These are phyloP conservation scores for Eulemur rubriventer DNA, from an alignment of 2,797 vertebrate species.

Conservation along the genomic window DNA sequence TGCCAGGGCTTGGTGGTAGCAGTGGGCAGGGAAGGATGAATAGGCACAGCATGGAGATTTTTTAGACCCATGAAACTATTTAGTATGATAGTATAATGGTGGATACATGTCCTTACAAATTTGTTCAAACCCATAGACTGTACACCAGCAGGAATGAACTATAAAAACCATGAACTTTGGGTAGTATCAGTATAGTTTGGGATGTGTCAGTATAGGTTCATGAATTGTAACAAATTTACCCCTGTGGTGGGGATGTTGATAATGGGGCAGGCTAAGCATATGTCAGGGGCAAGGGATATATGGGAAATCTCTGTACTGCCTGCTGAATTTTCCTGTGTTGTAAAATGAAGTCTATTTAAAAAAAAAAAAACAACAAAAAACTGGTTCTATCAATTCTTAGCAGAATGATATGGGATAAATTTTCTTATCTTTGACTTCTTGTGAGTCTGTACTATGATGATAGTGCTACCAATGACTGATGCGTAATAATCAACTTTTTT, in stretches of 20 bases:
- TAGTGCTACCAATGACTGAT: background rate
- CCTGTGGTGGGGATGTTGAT: background rate
- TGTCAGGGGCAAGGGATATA: background rate
- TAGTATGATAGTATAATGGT: background rate
- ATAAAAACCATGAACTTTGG: background rate
- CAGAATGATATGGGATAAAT: background rate
- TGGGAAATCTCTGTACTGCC: background rate
- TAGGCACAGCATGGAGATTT: background rate
- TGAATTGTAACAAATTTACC: background rate
- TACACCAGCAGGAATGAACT: background rate
- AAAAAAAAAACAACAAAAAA: background rate
- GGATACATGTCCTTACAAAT: no score
- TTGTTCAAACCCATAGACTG: background rate
- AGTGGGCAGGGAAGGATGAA: background rate
- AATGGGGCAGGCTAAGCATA: background rate
- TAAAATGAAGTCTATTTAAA: background rate
- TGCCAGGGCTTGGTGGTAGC: background rate
- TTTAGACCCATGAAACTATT: background rate
- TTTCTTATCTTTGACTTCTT: background rate
- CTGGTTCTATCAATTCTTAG: background rate
- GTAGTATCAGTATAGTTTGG: background rate
- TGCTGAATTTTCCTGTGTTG: background rate
- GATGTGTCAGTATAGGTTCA: no score
- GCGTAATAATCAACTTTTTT: background rate
- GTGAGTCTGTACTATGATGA: background rate